Evolutionary conservation across 2,797 vertebrate species (phyloP).

Genomic region (Cephalopachus bancanus): DNA sequence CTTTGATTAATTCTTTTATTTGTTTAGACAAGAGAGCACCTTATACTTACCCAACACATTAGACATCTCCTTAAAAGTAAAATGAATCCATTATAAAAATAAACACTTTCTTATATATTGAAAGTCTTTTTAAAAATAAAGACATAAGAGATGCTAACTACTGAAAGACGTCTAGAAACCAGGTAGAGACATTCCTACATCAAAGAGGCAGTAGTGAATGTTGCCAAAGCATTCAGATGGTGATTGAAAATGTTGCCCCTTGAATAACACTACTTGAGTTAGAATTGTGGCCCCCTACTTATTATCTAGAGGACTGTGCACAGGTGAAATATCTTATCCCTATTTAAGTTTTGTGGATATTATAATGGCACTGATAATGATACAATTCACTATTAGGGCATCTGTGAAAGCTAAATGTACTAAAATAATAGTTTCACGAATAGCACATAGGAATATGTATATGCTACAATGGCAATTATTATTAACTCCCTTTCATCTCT

Average conservation of each 20-base stretch:
- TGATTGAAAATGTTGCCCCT: background rate
- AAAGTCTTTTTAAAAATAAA: background rate
- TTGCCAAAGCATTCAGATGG: background rate
- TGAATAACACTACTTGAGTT: background rate
- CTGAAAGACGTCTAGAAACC: background rate
- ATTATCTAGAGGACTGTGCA: background rate
- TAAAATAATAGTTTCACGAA: background rate
- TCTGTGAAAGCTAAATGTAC: background rate
- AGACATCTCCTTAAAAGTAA: background rate
- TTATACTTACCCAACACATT: background rate
- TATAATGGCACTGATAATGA: background rate
- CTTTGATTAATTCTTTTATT: background rate
- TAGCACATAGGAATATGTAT: background rate
- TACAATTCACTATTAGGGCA: background rate
- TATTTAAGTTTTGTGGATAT: background rate
- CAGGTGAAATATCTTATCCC: background rate
- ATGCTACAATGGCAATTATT: background rate
- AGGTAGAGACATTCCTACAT: background rate
- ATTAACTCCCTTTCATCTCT: background rate
- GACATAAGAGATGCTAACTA: background rate
- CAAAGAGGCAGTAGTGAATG: background rate
- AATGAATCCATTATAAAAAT: slow-evolving; percentile 20
- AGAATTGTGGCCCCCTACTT: background rate
- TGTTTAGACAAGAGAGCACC: background rate
- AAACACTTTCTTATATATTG: background rate